phyloP scores from a whole-genome alignment of 2,797 vertebrate species.

The Pseudopleuronectes americanus region DNA sequence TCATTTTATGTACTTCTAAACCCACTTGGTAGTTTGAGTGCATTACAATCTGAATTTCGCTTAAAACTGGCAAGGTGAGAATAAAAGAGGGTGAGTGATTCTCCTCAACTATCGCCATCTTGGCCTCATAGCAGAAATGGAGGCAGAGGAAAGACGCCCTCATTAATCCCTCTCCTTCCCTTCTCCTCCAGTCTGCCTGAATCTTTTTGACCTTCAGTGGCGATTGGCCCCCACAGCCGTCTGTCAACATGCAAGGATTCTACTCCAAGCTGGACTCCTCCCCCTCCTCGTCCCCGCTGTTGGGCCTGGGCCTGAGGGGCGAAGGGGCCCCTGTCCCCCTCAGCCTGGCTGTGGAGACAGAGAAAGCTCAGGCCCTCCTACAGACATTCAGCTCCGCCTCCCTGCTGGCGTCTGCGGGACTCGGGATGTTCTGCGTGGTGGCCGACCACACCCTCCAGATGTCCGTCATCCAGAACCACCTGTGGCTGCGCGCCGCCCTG shows the following conservation, averaged over 20 bases:
- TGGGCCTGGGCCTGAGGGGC: conserved; percentile 59
- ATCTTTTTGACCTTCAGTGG: conserved; percentile 60
- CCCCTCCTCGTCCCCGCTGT: conserved; percentile 55
- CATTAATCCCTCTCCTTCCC: neutral
- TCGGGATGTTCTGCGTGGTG: conserved; percentile 91
- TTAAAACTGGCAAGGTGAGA: too few species aligned
- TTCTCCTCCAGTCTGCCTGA: conserved; percentile 46
- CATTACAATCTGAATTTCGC: neutral
- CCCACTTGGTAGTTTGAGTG: neutral
- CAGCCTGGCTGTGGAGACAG: conserved; percentile 90
- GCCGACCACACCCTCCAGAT: conserved; percentile 89
- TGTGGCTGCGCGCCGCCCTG: conserved; percentile 90
- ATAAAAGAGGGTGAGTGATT: too few species aligned
- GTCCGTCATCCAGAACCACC: conserved; percentile 86
- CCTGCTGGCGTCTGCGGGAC: conserved; percentile 88
- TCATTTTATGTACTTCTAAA: too few species aligned
- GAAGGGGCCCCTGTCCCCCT: conserved; percentile 67
- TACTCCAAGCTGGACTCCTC: conserved; percentile 83
- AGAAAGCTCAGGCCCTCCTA: conserved; percentile 91
- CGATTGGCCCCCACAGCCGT: conserved; percentile 51
- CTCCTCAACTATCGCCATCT: too few species aligned
- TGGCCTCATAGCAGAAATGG: too few species aligned
- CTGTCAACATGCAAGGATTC: conserved; percentile 79
- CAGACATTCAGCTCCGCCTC: conserved; percentile 93
- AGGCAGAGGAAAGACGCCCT: neutral